Evolutionary conservation across 2,113 vertebrate genomes (phyloP).

Genomic region (Hyperoodon ampullatus): DNA sequence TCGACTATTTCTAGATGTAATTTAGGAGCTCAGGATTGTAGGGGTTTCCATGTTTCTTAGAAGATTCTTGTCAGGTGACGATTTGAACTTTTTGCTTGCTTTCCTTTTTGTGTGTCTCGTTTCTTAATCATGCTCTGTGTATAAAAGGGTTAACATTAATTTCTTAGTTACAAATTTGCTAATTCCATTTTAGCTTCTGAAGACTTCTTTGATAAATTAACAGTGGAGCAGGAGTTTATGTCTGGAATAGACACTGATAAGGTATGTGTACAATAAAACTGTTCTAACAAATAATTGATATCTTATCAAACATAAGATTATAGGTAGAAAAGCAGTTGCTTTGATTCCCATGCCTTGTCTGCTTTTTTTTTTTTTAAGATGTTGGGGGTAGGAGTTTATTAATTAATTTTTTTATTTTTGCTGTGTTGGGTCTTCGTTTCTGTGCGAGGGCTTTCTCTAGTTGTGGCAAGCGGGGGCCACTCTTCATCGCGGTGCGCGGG

Average conservation of each 20-base stretch:
- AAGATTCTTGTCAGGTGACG: not conserved
- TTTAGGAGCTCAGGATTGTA: not conserved
- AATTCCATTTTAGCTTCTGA: conserved; percentile 92
- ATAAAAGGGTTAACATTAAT: not conserved
- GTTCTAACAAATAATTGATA: too few relatives aligned
- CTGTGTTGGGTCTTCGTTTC: too few relatives aligned
- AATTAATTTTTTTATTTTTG: too few relatives aligned
- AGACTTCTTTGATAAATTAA: conserved; percentile 98
- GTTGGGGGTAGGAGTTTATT: too few relatives aligned
- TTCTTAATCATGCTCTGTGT: conserved; percentile 1
- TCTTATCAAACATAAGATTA: not conserved
- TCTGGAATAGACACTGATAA: conserved; percentile 99
- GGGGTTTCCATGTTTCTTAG: not conserved
- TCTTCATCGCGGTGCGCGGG: too few relatives aligned
- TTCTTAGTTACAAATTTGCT: conserved; percentile 52
- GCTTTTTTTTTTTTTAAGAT: too few relatives aligned
- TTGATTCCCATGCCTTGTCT: not conserved
- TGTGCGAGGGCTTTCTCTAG: too few relatives aligned
- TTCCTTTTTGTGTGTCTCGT: not conserved
- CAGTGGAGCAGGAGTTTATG: conserved; percentile 99
- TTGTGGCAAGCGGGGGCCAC: too few relatives aligned
- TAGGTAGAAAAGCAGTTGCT: not conserved
- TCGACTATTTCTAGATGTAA: rapidly evolving
- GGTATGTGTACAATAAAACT: conserved; percentile 83
- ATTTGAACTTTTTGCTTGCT: not conserved